phyloP scores from a whole-genome alignment of 2,113 vertebrate genomes.

The Gopherus evgoodei region DNA sequence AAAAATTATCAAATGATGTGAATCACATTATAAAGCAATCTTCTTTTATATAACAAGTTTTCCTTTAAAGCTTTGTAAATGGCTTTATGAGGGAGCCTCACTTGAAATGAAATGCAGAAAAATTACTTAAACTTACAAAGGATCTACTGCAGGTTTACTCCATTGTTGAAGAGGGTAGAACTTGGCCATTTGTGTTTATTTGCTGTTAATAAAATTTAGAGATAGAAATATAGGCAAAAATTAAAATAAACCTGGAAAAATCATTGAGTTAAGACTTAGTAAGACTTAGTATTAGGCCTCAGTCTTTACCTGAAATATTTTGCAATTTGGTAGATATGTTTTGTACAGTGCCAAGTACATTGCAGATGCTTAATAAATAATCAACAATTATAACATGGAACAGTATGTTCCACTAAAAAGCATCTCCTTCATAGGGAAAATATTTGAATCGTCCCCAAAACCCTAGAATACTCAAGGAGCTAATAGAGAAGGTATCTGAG shows the following conservation, averaged over 20 bases:
- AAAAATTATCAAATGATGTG: conserved; percentile 52
- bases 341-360: background rate
- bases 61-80: conserved; percentile 47
- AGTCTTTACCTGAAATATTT: background rate
- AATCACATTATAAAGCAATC: conserved; percentile 56
- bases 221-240: background rate
- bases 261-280: background rate
- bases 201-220: background rate
- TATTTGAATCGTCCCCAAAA: conserved; percentile 36
- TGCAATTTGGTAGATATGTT: background rate
- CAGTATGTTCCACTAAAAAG: background rate
- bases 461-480: background rate
- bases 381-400: conserved; percentile 14
- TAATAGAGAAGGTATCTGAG: too few species aligned
- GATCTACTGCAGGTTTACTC: background rate
- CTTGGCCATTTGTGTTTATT: background rate
- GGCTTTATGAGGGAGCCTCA: conserved; percentile 29
- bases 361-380: background rate
- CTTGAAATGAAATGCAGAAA: conserved; percentile 6
- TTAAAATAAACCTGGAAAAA: background rate
- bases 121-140: background rate
- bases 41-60: conserved; percentile 50
- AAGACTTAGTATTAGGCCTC: background rate
- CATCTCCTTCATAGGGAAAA: conserved; percentile 3
- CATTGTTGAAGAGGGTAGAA: background rate